Conservation (phyloP, 2,888 invertebrate species). For the Eupithecia tripunctaria region DNA sequence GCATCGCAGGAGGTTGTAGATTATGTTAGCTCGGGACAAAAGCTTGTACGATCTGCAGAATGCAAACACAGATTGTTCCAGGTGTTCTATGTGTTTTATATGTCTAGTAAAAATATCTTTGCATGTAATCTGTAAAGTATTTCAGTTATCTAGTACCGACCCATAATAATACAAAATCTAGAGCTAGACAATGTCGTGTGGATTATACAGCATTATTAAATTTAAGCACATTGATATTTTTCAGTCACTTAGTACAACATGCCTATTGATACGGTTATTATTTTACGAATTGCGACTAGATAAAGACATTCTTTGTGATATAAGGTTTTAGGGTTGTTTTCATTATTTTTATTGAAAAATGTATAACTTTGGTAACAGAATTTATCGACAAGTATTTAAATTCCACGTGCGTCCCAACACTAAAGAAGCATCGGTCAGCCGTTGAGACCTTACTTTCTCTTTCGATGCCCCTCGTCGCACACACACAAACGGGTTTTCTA, state of each 20-base stretch:
- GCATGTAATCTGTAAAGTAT: background rate
- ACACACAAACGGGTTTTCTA: slow-evolving; percentile 51
- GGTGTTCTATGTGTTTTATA: background rate
- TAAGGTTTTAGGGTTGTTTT: background rate
- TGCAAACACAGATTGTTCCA: too few species aligned
- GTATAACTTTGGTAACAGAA: background rate
- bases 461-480: slow-evolving; percentile 66
- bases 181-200: background rate
- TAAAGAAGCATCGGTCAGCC: slow-evolving; percentile 59
- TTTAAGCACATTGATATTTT: background rate
- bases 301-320: background rate
- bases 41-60: background rate
- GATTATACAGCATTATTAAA: background rate
- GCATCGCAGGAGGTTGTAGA: background rate
- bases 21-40: background rate
- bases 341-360: background rate
- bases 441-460: slow-evolving; percentile 78
- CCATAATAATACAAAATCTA: background rate
- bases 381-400: slow-evolving; percentile 31
- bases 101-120: background rate
- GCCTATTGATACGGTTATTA: background rate
- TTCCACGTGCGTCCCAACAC: slow-evolving; percentile 45
- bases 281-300: background rate
- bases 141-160: background rate
- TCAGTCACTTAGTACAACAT: background rate